Conservation (phyloP, 2,797 vertebrate species). For the Pseudochromis fuscus region DNA sequence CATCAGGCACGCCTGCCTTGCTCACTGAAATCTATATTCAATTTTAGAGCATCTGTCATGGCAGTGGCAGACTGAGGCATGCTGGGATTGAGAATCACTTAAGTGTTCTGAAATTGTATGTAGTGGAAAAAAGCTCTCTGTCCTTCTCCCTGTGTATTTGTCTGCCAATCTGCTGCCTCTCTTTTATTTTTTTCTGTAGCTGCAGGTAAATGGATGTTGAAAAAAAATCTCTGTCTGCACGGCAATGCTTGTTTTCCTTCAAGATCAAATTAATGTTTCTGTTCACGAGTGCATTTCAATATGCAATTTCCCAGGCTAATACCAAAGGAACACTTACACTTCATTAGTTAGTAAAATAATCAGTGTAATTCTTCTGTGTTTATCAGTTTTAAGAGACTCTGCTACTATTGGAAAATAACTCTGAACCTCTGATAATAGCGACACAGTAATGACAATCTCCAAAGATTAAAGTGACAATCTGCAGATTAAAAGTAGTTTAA, state of each 20-base stretch:
- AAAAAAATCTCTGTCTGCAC: neutral
- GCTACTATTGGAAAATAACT: neutral
- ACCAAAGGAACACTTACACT: neutral
- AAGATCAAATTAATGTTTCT: conserved; percentile 7
- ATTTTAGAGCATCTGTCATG: conserved; percentile 84
- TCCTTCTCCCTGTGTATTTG: conserved; percentile 43
- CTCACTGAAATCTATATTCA: conserved; percentile 86
- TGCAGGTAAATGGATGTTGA: conserved; percentile 26
- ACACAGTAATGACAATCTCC: neutral
- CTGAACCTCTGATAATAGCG: neutral
- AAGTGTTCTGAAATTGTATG: conserved; percentile 79
- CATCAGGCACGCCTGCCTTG: conserved; percentile 82
- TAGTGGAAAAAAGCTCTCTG: conserved; percentile 50
- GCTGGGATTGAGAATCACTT: conserved; percentile 79
- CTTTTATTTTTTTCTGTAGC: conserved; percentile 2
- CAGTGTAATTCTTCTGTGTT: neutral
- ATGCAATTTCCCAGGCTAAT: conserved; percentile 4
- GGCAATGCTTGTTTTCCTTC: conserved; percentile 6
- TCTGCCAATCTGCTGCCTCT: conserved; percentile 5
- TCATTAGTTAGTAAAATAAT: conserved; percentile 3
- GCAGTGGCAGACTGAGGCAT: conserved; percentile 75
- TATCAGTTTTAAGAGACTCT: neutral
- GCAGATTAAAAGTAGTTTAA: neutral
- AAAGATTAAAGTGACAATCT: neutral
- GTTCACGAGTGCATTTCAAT: conserved; percentile 1